phyloP scores from a whole-genome alignment of 2,888 invertebrate genomes.

The Ypsolopha sequella region DNA sequence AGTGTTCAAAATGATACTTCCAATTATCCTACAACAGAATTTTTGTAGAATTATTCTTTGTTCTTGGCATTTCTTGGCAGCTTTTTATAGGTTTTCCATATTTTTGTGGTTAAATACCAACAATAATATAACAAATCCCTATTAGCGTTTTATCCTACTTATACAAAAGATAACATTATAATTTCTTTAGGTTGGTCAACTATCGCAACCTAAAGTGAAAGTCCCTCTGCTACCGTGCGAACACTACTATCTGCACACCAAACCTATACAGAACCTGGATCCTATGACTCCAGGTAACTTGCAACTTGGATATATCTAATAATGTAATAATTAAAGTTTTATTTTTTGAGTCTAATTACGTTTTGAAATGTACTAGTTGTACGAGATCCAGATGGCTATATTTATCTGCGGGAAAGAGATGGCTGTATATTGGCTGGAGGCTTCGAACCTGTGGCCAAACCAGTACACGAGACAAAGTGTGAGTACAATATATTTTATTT shows the following conservation, averaged over 20 bases:
- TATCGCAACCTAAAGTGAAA: conserved; percentile 88
- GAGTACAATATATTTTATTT: too few relatives aligned
- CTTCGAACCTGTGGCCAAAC: conserved; percentile 92
- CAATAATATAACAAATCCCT: too few relatives aligned
- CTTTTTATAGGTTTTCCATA: too few relatives aligned
- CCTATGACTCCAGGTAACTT: conserved; percentile 82
- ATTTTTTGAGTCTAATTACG: neutral
- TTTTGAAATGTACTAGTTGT: conserved; percentile 67
- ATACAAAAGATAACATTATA: too few relatives aligned
- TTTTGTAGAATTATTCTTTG: too few relatives aligned
- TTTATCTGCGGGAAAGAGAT: conserved; percentile 88
- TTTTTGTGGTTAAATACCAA: too few relatives aligned
- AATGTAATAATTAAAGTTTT: conserved; percentile 5
- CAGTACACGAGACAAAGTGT: conserved; percentile 83
- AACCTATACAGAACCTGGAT: conserved; percentile 80
- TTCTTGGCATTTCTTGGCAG: too few relatives aligned
- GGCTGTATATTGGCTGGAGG: conserved; percentile 91
- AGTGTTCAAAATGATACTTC: too few relatives aligned
- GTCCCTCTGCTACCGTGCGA: conserved; percentile 93
- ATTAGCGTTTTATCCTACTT: too few relatives aligned
- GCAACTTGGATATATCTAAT: neutral
- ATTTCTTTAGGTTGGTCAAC: conserved; percentile 76
- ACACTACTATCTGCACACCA: conserved; percentile 93
- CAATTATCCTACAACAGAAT: too few relatives aligned
- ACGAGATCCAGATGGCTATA: conserved; percentile 88